Evolutionary conservation across 2,113 vertebrate genomes (phyloP).

Genomic region (Saimiri boliviensis): DNA sequence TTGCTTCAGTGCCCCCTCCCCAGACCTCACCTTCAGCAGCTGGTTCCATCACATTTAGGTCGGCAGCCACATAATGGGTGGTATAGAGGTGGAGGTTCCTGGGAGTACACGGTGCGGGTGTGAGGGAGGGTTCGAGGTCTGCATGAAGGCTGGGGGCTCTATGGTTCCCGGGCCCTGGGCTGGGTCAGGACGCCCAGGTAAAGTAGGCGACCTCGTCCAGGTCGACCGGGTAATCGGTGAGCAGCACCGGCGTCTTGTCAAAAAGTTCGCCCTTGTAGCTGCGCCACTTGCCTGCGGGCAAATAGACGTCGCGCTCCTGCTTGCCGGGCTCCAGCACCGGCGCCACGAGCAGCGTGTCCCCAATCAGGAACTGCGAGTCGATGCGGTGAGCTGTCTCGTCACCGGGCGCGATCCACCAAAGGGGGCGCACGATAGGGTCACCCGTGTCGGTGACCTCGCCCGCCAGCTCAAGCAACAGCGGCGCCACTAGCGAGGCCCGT

Average conservation of each 20-base stretch:
- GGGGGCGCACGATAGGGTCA: constrained; percentile 96
- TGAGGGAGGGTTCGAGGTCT: not conserved
- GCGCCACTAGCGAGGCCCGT: constrained; percentile 93
- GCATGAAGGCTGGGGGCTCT: not conserved
- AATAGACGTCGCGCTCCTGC: constrained; percentile 95
- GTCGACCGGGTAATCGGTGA: constrained; percentile 94
- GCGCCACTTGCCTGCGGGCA: constrained; percentile 94
- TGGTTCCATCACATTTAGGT: not conserved
- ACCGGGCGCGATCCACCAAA: constrained; percentile 97
- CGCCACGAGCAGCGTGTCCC: constrained; percentile 97
- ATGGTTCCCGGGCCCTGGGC: not conserved
- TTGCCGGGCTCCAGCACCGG: constrained; percentile 96
- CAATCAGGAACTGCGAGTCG: constrained; percentile 98
- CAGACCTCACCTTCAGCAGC: not conserved
- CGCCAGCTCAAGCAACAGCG: constrained; percentile 93
- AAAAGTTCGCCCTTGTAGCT: constrained; percentile 98
- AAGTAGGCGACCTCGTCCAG: constrained; percentile 97
- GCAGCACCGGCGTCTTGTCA: constrained; percentile 91
- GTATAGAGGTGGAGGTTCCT: not conserved
- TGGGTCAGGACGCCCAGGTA: constrained; percentile 81
- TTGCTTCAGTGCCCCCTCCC: not conserved
- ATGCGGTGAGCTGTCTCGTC: constrained; percentile 93
- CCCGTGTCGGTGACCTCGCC: constrained; percentile 93
- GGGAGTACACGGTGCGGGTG: not conserved
- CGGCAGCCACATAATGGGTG: not conserved